These are phyloP conservation scores for Platyura marginata DNA, from an alignment of 1,140 invertebrate genomes.

Conservation along the genomic window DNA sequence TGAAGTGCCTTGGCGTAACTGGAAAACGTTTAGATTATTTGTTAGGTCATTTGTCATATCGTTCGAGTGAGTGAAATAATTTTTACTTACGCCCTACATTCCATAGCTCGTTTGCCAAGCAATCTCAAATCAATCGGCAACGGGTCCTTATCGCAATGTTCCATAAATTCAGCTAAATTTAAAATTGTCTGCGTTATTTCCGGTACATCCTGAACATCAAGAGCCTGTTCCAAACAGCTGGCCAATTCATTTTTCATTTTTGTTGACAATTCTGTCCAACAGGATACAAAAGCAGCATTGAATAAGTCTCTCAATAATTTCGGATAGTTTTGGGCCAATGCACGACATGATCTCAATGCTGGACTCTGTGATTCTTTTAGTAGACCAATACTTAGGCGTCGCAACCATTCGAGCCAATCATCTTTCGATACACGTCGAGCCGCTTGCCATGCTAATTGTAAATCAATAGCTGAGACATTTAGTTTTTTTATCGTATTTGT, in stretches of 20 bases:
- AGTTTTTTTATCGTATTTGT: constrained; percentile 54
- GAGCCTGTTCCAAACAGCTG: constrained; percentile 67
- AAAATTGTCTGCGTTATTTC: constrained; percentile 96
- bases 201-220: constrained; percentile 82
- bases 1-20: constrained; percentile 85
- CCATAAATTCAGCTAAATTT: constrained; percentile 98
- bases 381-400: constrained; percentile 77
- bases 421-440: constrained; percentile 84
- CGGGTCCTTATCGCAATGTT: constrained; percentile 93
- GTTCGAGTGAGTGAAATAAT: constrained; percentile 3
- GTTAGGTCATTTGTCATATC: background rate
- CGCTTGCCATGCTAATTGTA: constrained; percentile 81
- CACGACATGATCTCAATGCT: constrained; percentile 76
- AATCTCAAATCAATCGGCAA: constrained; percentile 76
- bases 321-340: constrained; percentile 84
- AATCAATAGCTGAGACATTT: constrained; percentile 63
- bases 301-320: constrained; percentile 89
- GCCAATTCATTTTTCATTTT: constrained; percentile 73
- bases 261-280: constrained; percentile 88
- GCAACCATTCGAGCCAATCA: constrained; percentile 96
- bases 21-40: background rate
- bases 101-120: constrained; percentile 63
- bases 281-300: constrained; percentile 97
- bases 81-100: constrained; percentile 42
- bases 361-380: constrained; percentile 92